These are phyloP conservation scores for Drosophila kuntzei DNA, from an alignment of 2,888 invertebrate species.

Conservation along the genomic window DNA sequence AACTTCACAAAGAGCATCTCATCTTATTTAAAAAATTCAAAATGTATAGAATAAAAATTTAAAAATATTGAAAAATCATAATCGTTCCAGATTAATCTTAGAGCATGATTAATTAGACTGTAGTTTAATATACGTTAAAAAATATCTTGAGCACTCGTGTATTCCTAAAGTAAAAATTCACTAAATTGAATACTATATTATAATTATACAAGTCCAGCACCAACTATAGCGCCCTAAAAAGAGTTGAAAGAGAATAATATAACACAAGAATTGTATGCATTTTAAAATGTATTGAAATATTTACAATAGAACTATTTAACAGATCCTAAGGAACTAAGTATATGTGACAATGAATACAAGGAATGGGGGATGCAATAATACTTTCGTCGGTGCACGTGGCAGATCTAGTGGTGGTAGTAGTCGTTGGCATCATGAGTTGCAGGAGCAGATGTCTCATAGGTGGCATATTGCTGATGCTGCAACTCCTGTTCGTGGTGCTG, in stretches of 20 bases:
- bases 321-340: slow-evolving; percentile 38
- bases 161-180: too few species aligned
- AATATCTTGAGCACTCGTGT: too few species aligned
- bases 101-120: too few species aligned
- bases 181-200: too few species aligned
- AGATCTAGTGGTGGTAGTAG: slow-evolving; percentile 74
- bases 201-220: too few species aligned
- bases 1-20: too few species aligned
- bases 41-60: too few species aligned
- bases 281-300: slow-evolving; percentile 55
- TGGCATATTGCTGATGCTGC: slow-evolving; percentile 62
- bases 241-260: not conserved
- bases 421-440: slow-evolving; percentile 68
- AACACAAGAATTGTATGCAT: slow-evolving; percentile 15
- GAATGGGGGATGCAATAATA: slow-evolving; percentile 60
- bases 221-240: too few species aligned
- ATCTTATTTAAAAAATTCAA: too few species aligned
- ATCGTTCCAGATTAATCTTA: too few species aligned
- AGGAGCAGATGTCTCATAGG: slow-evolving; percentile 67
- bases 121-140: too few species aligned
- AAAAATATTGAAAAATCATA: too few species aligned
- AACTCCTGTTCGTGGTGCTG: slow-evolving; percentile 55
- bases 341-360: slow-evolving; percentile 39
- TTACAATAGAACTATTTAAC: slow-evolving; percentile 72
- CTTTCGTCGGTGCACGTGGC: slow-evolving; percentile 39